phyloP scores from a whole-genome alignment of 2,888 invertebrate genomes.

The Sphaerophoria taeniata region DNA sequence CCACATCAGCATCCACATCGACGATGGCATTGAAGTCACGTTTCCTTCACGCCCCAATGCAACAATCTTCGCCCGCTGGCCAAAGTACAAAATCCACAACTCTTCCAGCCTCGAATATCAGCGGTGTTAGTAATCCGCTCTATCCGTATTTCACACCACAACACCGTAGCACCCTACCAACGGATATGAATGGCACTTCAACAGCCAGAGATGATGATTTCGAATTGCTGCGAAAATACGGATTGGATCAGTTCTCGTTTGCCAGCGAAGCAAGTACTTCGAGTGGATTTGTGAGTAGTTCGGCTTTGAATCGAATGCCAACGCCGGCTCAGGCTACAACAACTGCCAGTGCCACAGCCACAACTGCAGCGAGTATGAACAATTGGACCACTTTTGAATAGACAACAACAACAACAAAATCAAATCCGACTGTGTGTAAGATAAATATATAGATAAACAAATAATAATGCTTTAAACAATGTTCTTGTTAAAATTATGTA shows the following conservation, averaged over 20 bases:
- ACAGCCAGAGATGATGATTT: constrained; percentile 80
- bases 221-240: constrained; percentile 82
- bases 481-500: constrained; percentile 60
- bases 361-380: constrained; percentile 78
- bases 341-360: constrained; percentile 74
- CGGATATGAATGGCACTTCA: constrained; percentile 66
- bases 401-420: constrained; percentile 21
- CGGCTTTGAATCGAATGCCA: constrained; percentile 58
- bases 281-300: constrained; percentile 56
- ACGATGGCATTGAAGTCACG: constrained; percentile 52
- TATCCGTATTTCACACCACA: constrained; percentile 84
- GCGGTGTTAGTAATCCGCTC: constrained; percentile 82
- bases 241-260: constrained; percentile 82
- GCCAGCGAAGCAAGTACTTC: constrained; percentile 75
- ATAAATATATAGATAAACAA: constrained; percentile 41
- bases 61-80: constrained; percentile 43
- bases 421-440: constrained; percentile 34
- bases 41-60: constrained; percentile 47
- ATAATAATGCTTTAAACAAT: constrained; percentile 58
- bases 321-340: constrained; percentile 57
- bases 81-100: constrained; percentile 79
- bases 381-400: constrained; percentile 82
- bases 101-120: constrained; percentile 76
- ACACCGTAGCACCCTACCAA: constrained; percentile 77
- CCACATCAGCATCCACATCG: constrained; percentile 53